These are phyloP conservation scores for Ferdinandea cuprea DNA, from an alignment of 2,888 invertebrate species.

Conservation along the genomic window DNA sequence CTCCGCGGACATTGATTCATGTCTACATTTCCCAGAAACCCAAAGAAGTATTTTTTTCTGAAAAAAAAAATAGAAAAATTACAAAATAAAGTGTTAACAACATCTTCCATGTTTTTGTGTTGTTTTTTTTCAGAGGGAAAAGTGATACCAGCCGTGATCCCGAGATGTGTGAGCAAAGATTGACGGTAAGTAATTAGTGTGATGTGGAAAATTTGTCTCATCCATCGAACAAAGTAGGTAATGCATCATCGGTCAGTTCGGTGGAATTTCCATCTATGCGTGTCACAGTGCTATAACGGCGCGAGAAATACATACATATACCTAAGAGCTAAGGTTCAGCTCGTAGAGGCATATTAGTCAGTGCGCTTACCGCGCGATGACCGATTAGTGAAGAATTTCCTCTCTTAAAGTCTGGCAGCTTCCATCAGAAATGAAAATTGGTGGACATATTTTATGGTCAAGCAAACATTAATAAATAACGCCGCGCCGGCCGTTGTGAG, in stretches of 20 bases:
- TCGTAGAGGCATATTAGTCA: constrained; percentile 63
- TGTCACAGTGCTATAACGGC: constrained; percentile 35
- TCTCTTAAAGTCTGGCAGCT: constrained; percentile 68
- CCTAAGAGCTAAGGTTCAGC: constrained; percentile 22
- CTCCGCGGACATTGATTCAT: constrained; percentile 68
- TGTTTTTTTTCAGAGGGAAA: constrained; percentile 33
- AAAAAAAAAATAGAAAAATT: constrained; percentile 13
- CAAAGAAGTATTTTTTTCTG: constrained; percentile 33
- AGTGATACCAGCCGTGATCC: constrained; percentile 38
- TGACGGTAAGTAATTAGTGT: constrained; percentile 66
- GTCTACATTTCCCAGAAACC: constrained; percentile 55
- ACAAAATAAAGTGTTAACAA: constrained; percentile 54
- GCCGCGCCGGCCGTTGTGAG: no score
- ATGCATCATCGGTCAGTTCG: constrained; percentile 68
- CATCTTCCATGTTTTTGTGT: constrained; percentile 25
- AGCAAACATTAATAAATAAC: constrained; percentile 68
- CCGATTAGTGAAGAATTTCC: constrained; percentile 62
- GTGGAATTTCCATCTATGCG: constrained; percentile 56
- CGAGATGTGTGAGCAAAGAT: constrained; percentile 16
- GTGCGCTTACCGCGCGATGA: constrained; percentile 53
- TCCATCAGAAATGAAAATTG: constrained; percentile 73
- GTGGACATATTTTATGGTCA: constrained; percentile 70
- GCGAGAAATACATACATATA: neutral
- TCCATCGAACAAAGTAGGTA: constrained; percentile 36
- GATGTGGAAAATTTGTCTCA: constrained; percentile 69